A percentile compares a stretch with the other conserved stretches of the same genome.
phyloP scores from a whole-genome alignment of 2,888 invertebrate species.

The Emesis russula region DNA sequence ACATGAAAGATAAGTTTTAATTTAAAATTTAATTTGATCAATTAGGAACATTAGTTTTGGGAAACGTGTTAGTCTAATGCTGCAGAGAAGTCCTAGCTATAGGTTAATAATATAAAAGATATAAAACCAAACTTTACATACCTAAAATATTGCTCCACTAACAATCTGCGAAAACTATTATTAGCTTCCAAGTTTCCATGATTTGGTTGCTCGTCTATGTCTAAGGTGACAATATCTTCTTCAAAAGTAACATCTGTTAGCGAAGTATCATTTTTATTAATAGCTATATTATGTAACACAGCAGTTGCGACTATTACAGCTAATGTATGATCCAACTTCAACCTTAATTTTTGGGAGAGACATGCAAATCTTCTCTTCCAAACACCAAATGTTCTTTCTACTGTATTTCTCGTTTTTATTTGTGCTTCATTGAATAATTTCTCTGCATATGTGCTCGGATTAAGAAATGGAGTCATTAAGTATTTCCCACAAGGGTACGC shows the following conservation, averaged over 20 bases:
- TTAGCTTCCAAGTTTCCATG: too few species aligned
- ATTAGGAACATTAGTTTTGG: too few species aligned
- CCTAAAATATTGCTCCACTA: too few species aligned
- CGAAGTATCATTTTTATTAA: background rate
- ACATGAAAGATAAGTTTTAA: too few species aligned
- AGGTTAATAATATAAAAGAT: too few species aligned
- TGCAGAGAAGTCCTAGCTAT: too few species aligned
- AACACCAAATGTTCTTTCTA: background rate
- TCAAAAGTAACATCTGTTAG: background rate
- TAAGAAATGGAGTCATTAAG: constrained; percentile 66
- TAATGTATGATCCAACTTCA: background rate
- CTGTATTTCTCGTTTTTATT: background rate
- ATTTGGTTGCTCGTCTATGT: too few species aligned
- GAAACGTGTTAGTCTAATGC: too few species aligned
- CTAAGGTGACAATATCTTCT: background rate
- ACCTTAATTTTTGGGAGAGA: background rate
- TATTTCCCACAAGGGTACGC: constrained; percentile 34
- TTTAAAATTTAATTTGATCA: too few species aligned
- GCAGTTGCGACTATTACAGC: constrained; percentile 32
- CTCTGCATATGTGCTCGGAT: constrained; percentile 44
- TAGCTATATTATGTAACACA: constrained; percentile 19
- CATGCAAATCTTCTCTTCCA: background rate
- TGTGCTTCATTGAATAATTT: background rate
- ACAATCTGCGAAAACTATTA: too few species aligned
- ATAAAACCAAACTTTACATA: too few species aligned